These are phyloP conservation scores for Eristalis intricaria DNA, from an alignment of 2,888 invertebrate genomes.

Conservation along the genomic window DNA sequence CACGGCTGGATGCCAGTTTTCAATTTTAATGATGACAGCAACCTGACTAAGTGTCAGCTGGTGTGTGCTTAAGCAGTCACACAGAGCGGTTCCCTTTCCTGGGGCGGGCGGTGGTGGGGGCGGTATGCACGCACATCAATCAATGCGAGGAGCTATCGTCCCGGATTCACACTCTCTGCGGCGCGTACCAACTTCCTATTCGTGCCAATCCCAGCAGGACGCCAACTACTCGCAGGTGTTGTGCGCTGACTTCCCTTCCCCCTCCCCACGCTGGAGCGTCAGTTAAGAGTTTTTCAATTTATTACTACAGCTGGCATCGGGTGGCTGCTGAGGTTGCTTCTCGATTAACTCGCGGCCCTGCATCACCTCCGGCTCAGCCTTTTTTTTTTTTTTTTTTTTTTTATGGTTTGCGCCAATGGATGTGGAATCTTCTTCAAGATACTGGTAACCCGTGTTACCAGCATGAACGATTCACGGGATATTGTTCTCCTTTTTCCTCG, in stretches of 20 bases:
- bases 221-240: background rate
- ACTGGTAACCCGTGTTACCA: no score
- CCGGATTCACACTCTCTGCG: background rate
- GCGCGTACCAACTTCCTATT: background rate
- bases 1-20: constrained; percentile 21
- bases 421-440: no score
- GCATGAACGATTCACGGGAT: no score
- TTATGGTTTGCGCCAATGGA: no score
- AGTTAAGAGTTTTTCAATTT: constrained; percentile 53
- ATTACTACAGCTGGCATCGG: constrained; percentile 42
- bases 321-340: constrained; percentile 1
- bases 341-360: constrained; percentile 40
- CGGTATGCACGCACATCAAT: background rate
- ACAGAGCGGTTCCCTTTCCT: background rate
- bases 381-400: no score
- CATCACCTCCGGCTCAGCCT: background rate
- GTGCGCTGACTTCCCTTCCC: no score
- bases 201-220: background rate
- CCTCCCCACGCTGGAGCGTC: background rate
- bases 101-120: background rate
- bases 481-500: no score
- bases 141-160: background rate
- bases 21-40: constrained; percentile 42
- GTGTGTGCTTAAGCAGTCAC: constrained; percentile 1
- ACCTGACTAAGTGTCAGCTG: constrained; percentile 37